These are phyloP conservation scores for Columbina picui DNA, from an alignment of 2,113 vertebrate species.

Conservation along the genomic window DNA sequence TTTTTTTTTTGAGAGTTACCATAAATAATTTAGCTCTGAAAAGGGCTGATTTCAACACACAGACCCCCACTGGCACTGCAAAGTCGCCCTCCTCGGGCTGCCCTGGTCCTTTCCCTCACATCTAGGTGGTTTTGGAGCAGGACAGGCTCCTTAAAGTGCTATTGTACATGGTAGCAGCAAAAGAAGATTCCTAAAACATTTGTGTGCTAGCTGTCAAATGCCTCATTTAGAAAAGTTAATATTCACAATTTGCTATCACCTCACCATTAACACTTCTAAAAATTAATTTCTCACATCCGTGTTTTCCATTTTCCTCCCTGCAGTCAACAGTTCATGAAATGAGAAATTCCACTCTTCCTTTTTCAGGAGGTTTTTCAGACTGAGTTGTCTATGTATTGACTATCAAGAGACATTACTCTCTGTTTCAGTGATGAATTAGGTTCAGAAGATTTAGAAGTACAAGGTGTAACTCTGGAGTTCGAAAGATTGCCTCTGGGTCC, in stretches of 20 bases:
- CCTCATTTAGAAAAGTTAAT: background rate
- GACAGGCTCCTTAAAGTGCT: background rate
- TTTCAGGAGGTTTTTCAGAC: background rate
- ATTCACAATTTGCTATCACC: background rate
- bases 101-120: accelerated
- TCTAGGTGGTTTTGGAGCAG: background rate
- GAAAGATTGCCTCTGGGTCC: background rate
- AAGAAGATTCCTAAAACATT: background rate
- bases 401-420: background rate
- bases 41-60: background rate
- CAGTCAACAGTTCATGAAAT: background rate
- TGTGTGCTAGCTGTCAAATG: background rate
- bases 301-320: background rate
- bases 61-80: too few relatives aligned
- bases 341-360: background rate
- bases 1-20: background rate
- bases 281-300: background rate
- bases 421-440: background rate
- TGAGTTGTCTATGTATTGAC: background rate
- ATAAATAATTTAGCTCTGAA: background rate
- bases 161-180: background rate
- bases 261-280: background rate
- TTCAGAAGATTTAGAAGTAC: background rate
- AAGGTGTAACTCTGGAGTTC: background rate
- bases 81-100: accelerated